Evolutionary conservation across 2,888 invertebrate species (phyloP).

Genomic region (Ctena decussata): DNA sequence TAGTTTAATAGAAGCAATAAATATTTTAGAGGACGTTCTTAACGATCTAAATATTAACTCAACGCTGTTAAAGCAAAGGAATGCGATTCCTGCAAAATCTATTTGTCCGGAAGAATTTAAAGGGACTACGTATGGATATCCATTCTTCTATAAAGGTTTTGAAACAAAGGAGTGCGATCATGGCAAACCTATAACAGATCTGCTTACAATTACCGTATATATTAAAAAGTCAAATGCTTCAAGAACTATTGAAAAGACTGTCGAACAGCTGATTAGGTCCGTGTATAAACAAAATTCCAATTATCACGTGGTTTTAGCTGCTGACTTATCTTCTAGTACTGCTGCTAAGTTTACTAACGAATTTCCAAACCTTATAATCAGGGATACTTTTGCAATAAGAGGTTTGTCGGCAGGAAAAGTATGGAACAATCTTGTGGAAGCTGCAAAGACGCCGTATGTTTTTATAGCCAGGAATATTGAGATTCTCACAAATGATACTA

Average conservation of each 20-base stretch:
- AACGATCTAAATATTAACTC: conserved; percentile 24
- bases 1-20: conserved; percentile 30
- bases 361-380: neutral
- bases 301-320: conserved; percentile 4
- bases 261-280: conserved; percentile 3
- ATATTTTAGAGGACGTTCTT: conserved; percentile 9
- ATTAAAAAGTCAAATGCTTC: neutral
- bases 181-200: conserved; percentile 15
- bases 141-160: conserved; percentile 70
- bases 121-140: conserved; percentile 65
- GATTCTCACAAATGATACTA: conserved; percentile 70
- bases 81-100: conserved; percentile 13
- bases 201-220: conserved; percentile 51
- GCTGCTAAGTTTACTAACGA: neutral
- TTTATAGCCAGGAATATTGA: conserved; percentile 74
- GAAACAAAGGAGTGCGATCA: conserved; percentile 51
- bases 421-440: conserved; percentile 70
- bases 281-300: conserved; percentile 10
- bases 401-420: conserved; percentile 55
- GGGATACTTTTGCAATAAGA: neutral
- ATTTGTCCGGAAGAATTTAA: conserved; percentile 69
- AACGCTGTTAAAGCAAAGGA: neutral
- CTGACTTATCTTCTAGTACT: neutral
- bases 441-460: conserved; percentile 77
- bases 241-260: neutral